Percentiles rank a stretch among this genome's conserved stretches.
Evolutionary conservation across 2,888 invertebrate genomes (phyloP).

Genomic region (Euspilapteryx auroguttella): DNA sequence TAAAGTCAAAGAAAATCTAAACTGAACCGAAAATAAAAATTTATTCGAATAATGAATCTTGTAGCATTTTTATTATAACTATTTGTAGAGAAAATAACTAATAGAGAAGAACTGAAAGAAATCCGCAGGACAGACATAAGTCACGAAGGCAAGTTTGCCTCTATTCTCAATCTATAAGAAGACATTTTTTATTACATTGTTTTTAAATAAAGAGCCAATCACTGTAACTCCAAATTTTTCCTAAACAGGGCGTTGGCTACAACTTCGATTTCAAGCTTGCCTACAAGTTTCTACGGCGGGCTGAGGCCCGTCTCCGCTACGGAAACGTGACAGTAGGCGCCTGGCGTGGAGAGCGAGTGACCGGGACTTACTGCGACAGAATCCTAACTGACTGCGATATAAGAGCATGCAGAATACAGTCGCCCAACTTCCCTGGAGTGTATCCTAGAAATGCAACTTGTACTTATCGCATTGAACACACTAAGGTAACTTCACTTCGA

Average conservation of each 20-base stretch:
- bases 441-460: conserved; percentile 87
- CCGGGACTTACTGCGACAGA: conserved; percentile 80
- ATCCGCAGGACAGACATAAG: too few relatives aligned
- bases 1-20: too few relatives aligned
- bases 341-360: conserved; percentile 75
- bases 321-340: conserved; percentile 73
- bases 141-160: too few relatives aligned
- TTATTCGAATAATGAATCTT: too few relatives aligned
- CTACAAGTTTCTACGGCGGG: conserved; percentile 78
- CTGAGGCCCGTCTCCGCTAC: conserved; percentile 76
- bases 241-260: conserved; percentile 74
- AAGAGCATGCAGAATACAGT: conserved; percentile 73
- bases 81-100: too few relatives aligned
- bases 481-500: conserved; percentile 27
- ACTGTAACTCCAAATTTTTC: too few relatives aligned
- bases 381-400: conserved; percentile 78
- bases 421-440: conserved; percentile 89
- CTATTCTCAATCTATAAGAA: too few relatives aligned
- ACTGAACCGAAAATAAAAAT: too few relatives aligned
- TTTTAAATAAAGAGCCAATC: too few relatives aligned
- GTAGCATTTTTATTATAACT: too few relatives aligned
- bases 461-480: conserved; percentile 71
- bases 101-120: too few relatives aligned
- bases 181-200: too few relatives aligned
- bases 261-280: conserved; percentile 83